A percentile compares a stretch with the other conserved stretches of the same genome.
These are phyloP conservation scores for Aquatica leii DNA, from an alignment of 2,888 invertebrate species.

Conservation along the genomic window DNA sequence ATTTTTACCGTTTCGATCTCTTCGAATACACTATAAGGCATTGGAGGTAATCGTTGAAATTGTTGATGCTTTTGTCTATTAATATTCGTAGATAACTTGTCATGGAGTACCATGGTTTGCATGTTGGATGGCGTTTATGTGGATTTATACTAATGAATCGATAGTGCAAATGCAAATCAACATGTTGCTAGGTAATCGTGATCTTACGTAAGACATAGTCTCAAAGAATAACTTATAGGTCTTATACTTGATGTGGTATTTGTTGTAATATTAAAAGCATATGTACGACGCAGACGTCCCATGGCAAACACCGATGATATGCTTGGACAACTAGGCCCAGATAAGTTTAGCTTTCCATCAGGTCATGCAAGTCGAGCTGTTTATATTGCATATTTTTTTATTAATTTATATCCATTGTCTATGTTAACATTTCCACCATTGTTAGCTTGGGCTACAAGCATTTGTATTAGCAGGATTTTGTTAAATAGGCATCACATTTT, in stretches of 20 bases:
- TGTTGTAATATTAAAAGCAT: slow-evolving; percentile 80
- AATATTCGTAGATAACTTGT: slow-evolving; percentile 76
- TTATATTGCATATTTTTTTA: slow-evolving; percentile 78
- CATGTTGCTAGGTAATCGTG: slow-evolving; percentile 75
- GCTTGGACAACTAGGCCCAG: slow-evolving; percentile 76
- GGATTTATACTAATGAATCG: slow-evolving; percentile 73
- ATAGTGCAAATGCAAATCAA: slow-evolving; percentile 86
- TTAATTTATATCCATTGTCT: slow-evolving; percentile 69
- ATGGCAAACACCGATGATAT: slow-evolving; percentile 69
- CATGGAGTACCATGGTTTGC: slow-evolving; percentile 89
- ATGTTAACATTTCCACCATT: slow-evolving; percentile 69
- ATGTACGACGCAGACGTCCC: slow-evolving; percentile 80
- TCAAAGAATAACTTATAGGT: slow-evolving; percentile 66
- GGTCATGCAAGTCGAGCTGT: slow-evolving; percentile 90
- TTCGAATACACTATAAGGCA: slow-evolving; percentile 65
- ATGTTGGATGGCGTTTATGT: slow-evolving; percentile 78
- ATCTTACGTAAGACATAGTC: slow-evolving; percentile 4
- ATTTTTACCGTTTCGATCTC: slow-evolving; percentile 62
- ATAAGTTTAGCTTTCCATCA: slow-evolving; percentile 93
- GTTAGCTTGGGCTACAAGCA: slow-evolving; percentile 76
- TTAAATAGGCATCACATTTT: slow-evolving; percentile 86
- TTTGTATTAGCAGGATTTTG: slow-evolving; percentile 82
- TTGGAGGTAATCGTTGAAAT: slow-evolving; percentile 66
- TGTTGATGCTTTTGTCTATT: background rate
- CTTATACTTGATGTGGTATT: slow-evolving; percentile 81